Evolutionary conservation across 2,797 vertebrate genomes (phyloP).

Genomic region (Austrolebias charrua): DNA sequence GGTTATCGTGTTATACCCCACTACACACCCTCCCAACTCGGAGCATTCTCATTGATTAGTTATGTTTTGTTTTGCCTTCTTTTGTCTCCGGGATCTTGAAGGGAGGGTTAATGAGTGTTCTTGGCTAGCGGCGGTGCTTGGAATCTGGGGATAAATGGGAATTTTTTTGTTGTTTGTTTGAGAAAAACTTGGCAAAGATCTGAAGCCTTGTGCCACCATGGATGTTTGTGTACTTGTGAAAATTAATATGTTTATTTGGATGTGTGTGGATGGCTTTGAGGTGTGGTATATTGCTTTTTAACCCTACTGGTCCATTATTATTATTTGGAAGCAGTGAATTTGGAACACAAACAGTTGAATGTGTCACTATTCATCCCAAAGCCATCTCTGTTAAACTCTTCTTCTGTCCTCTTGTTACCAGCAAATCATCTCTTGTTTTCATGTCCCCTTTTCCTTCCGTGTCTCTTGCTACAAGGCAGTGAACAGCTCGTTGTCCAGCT

Average conservation of each 20-base stretch:
- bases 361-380: slow-evolving; percentile 58
- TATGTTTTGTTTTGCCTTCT: slow-evolving; percentile 76
- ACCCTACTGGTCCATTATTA: slow-evolving; percentile 66
- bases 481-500: slow-evolving; percentile 76
- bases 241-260: slow-evolving; percentile 52
- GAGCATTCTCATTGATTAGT: slow-evolving; percentile 78
- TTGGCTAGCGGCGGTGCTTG: slow-evolving; percentile 70
- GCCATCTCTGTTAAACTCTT: slow-evolving; percentile 63
- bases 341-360: slow-evolving; percentile 62
- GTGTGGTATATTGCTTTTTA: slow-evolving; percentile 59
- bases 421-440: slow-evolving; percentile 49
- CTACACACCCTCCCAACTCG: slow-evolving; percentile 49
- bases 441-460: slow-evolving; percentile 62
- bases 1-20: slow-evolving; percentile 78
- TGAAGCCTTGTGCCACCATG: slow-evolving; percentile 65
- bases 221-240: slow-evolving; percentile 42
- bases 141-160: slow-evolving; percentile 74
- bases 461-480: slow-evolving; percentile 71
- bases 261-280: slow-evolving; percentile 59
- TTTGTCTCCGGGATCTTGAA: slow-evolving; percentile 77
- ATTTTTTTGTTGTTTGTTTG: slow-evolving; percentile 71
- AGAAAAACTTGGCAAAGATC: slow-evolving; percentile 66
- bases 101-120: slow-evolving; percentile 79
- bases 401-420: slow-evolving; percentile 63
- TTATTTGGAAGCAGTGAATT: slow-evolving; percentile 53